Percentiles rank a stretch among this genome's conserved stretches.
Evolutionary conservation across 2,888 invertebrate species (phyloP).

Genomic region (Antitype chi): DNA sequence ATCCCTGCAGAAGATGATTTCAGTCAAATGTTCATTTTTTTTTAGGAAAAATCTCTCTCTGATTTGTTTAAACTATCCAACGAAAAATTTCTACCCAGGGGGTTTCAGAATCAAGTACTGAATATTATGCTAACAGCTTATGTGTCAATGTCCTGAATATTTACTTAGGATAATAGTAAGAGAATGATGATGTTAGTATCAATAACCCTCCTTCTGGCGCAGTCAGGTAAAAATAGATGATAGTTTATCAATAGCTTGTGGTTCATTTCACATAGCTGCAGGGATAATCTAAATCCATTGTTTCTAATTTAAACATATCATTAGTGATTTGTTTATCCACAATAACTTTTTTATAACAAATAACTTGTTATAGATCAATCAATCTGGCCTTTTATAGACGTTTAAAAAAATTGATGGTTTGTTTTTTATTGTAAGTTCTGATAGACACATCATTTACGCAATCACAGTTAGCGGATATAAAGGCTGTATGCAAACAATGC

Average conservation of each 20-base stretch:
- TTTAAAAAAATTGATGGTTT: neutral
- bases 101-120: too few relatives aligned
- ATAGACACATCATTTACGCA: conserved; percentile 21
- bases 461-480: conserved; percentile 31
- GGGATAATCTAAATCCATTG: neutral
- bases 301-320: neutral
- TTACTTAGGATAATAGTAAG: neutral
- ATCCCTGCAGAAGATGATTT: neutral
- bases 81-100: too few relatives aligned
- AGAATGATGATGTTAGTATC: neutral
- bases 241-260: neutral
- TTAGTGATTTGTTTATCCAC: neutral
- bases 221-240: neutral
- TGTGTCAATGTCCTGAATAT: neutral
- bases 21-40: neutral
- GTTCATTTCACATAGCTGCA: neutral
- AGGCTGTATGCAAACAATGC: conserved; percentile 49
- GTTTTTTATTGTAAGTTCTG: neutral
- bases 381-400: too few relatives aligned
- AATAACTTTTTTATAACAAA: neutral
- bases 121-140: too few relatives aligned
- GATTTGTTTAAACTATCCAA: too few relatives aligned
- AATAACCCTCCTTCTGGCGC: neutral
- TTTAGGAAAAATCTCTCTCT: neutral
- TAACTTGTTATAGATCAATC: too few relatives aligned